Base-by-base conservation (phyloP, 2,888 invertebrate genomes). In the Thumatha senex region DNA sequence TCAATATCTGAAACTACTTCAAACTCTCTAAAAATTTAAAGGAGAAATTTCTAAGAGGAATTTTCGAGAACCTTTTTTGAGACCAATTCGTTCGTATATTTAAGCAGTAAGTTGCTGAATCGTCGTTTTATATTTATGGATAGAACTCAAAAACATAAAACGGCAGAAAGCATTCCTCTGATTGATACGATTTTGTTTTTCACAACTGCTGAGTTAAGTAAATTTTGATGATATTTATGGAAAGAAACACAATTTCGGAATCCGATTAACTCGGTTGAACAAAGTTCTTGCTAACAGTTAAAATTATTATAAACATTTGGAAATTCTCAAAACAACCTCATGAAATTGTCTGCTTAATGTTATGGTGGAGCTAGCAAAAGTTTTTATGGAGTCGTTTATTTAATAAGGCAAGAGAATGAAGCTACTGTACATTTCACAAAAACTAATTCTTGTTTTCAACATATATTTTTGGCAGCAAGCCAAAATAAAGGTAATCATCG, bases 231-330 rank as follows among this genome's bases (percentile, higher is more conserved):
- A 44, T 40, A 34, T 49, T 35, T 34, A 14, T 24, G 33, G 49
- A 44, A 44, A 40, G 24, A 44, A 40, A 30, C 44, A 43, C 43
- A 48, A 44, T 40, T 24, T 46, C 34, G 3, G 40, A 44, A 43
- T 49, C 31, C 34, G 49, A 44, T 49, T 44, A 44, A 48, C 33
- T 43, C 14, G 15, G 13, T 43, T 18, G 31, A 38, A 29, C 33
- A 40, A 49, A 49, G 39, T 36, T 48, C 31, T 34, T 43, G 18
- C 36, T 36, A 30, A 39, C 29, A 13, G 33, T 15, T 29, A 49
- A n/a, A n/a, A 44, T 40, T 49, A 35, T 49, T 29, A 35, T 35
- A 29, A 44, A 49, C 39, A 40, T 49, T 49, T 30, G 11, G 34
- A n/a, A 14, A 11, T 31, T 14, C 38, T 8, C 4, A 18, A 2